Evolutionary conservation across 2,888 invertebrate genomes (phyloP), one percentile per base, ranked within the genome.

Genomic region (Molanna angustata): DNA sequence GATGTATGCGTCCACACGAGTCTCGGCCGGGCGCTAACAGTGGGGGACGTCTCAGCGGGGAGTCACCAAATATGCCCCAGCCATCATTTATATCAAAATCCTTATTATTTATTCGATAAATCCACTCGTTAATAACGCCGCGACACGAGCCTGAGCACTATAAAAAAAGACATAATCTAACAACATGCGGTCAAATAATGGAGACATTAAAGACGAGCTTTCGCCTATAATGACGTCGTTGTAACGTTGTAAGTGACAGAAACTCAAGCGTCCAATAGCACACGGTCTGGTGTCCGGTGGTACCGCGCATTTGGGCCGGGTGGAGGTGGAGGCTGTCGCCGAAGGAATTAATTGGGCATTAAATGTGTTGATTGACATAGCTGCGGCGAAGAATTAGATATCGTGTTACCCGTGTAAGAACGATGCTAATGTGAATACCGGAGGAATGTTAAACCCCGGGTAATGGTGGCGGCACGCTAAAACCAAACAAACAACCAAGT

Each of bases 61-160:
- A 40, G 45, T 22, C 40, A 32, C 40, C 17, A 35, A 39, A 45
- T 45, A 45, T 31, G 33, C 14, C 14, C 16, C 27, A 33, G 13
- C 32, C 48, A 48, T 20, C 39, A 39, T 40, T 48, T 48, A 48
- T 39, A 48, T 40, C 48, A 48, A 40, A 48, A 48, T 13, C 55
- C 35, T 52, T 43, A 46, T 48, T 55, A 55, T 55, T 55, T 55
- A 54, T 54, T n/a, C n/a, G 49, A 53, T 49, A 49, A 45, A 54
- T 54, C 44, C 45, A 43, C 31, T 39, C 49, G 54, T 54, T 54
- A 49, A 54, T 54, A 54, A 54, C 45, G 33, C 33, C 32, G 19
- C 32, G 45, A 45, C 32, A 45, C 17, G 32, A 45, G 32, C 33
- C 31, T n/a, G n/a, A n/a, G n/a, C n/a, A 18, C 45, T 27, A 19